Evolutionary conservation across 2,797 vertebrate genomes (phyloP), one percentile per base, ranked within the genome.

Genomic region (Hydrolagus colliei): DNA sequence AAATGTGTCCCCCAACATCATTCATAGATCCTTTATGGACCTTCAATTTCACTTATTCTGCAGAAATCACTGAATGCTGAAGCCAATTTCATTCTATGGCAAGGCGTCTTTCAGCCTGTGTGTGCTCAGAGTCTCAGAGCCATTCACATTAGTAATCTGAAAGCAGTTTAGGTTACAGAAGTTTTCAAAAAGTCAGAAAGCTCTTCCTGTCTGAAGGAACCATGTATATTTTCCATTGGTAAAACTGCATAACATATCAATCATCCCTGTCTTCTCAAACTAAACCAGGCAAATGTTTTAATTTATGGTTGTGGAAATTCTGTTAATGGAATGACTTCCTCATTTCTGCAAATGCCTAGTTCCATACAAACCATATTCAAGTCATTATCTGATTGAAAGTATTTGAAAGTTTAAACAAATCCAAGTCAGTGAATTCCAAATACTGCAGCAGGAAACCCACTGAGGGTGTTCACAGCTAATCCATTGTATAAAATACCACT

Each of bases 1-100:
- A 32, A 14, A 32, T 14, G 12, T 27, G 0, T 65, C 12, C 12
- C 65, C 12, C 14, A 63, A 71, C 65, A 82, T 41, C 35, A 41
- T 20, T 71, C 13, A 67, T 14, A 5, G 16, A 2, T 90, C 86
- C 86, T 86, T 72, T 41, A 71, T 1, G 86, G 14, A 84, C 87
- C 89, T 89, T 89, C 86, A 87, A 62, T 89, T 89, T 91, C 90
- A 87, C 35, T 89, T 88, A 87, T 78, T 90, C 89, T 86, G 75
- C 76, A 72, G 86, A 89, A 89, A 87, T 86, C 78, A 74, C 62
- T 27, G 77, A 80, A 32, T 13, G n/a, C 77, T 80, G 2, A 6
- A 27, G 61, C 32, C 14, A 16, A 32, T 41, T 82, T 80, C 20
- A 35, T 41, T 9, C 13, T 35, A 68, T 27, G 63, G 14, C 65